A percentile compares a stretch with the other conserved stretches of the same genome.
Conservation (phyloP, 2,888 invertebrate species). For the Epiblema foenella region DNA sequence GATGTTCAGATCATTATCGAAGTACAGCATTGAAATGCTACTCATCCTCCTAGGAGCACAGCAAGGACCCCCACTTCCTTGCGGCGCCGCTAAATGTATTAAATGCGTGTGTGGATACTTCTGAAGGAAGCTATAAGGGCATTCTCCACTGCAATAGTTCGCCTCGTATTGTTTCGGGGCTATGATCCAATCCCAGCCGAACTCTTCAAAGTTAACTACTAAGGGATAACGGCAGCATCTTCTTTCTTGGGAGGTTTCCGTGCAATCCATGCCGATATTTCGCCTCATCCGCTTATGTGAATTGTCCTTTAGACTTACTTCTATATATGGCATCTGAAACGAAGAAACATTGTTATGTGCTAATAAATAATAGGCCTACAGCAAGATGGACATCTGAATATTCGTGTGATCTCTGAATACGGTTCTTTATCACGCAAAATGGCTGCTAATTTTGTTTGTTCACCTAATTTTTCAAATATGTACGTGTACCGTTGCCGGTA, state of each 20-base stretch:
- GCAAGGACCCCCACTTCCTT: slow-evolving; percentile 93
- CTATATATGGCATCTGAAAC: slow-evolving; percentile 82
- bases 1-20: slow-evolving; percentile 94
- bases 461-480: too few relatives aligned
- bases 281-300: slow-evolving; percentile 88
- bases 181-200: slow-evolving; percentile 99
- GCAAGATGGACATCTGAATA: background rate
- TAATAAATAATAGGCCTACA: background rate
- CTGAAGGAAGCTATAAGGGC: slow-evolving; percentile 94
- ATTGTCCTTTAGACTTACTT: slow-evolving; percentile 80
- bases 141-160: slow-evolving; percentile 98
- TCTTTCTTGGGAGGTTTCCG: slow-evolving; percentile 91
- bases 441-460: background rate
- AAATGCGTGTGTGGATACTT: slow-evolving; percentile 95
- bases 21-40: slow-evolving; percentile 95
- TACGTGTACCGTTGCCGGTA: too few relatives aligned
- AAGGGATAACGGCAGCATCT: slow-evolving; percentile 98
- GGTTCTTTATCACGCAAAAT: background rate
- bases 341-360: slow-evolving; percentile 3
- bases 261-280: slow-evolving; percentile 93
- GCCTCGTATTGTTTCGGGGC: slow-evolving; percentile 98
- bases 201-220: slow-evolving; percentile 96
- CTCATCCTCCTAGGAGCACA: slow-evolving; percentile 96
- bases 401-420: too few relatives aligned
- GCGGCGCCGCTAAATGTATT: slow-evolving; percentile 90